Base-by-base conservation (phyloP, 2,113 vertebrate genomes). In the Malaclemys terrapin region DNA sequence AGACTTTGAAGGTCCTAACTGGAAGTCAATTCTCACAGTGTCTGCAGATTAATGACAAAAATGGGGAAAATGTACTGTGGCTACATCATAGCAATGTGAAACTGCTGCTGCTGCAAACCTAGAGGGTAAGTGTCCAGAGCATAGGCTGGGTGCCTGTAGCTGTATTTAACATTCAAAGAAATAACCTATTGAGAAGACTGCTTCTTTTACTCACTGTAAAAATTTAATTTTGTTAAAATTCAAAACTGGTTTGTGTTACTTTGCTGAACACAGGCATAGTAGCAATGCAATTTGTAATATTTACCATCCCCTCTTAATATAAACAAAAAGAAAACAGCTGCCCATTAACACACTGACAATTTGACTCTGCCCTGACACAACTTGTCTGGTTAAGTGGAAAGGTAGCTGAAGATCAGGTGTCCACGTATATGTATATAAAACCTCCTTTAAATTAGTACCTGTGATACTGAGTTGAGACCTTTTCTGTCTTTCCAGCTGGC, bases 401-500 rank as follows among this genome's bases (percentile, higher is more conserved):
- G 49, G 38, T 16, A 91, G 45, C 29, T 72, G 62, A 95, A 62
- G 56, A 92, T 53, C 79, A 93, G 38, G 38, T 87, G 25, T 47
- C 82, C 72, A 78, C 84, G 20, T 72, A 92, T 95, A 88, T 53
- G 9, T 25, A 35, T 78, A 8, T n/a, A 91, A 91, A 95, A 11
- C 10, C 31, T 54, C 80, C 29, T 94, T 87, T 94, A 52, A 89
- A 19, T 82, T 49, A 80, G 7, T 52, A 86, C 49, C 49, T 8
- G 3, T n/a, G 3, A 49, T 14, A 38, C 87, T 84, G 59, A 82
- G 24, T 86, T 45, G 38, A 69, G 24, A 65, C 75, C 3, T 25
- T 87, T 93, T 90, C 57, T 86, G 83, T 80, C 49, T 86, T 91
- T 91, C 76, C 52, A 91, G 59, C 80, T 89, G 78, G 59, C 35